These are phyloP conservation scores for Lithobates pipiens DNA, from an alignment of 2,797 vertebrate species.

Conservation along the genomic window DNA sequence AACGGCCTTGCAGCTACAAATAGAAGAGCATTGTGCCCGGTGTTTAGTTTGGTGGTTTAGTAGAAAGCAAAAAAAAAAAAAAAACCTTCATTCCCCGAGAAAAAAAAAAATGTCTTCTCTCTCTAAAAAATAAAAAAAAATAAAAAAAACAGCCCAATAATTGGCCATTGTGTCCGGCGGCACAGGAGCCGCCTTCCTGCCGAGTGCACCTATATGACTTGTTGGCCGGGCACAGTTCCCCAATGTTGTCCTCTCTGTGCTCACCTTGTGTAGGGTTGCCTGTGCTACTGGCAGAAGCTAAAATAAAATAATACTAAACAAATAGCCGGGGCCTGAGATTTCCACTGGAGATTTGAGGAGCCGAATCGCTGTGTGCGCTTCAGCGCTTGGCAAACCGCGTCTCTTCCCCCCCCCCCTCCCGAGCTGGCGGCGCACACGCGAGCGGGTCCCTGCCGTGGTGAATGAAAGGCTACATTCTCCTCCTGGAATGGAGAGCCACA, in stretches of 20 bases:
- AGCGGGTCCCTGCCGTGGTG: slow-evolving; percentile 29
- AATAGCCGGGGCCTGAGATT: slow-evolving; percentile 57
- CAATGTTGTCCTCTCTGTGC: slow-evolving; percentile 54
- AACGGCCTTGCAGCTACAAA: too few relatives aligned
- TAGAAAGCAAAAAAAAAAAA: neutral
- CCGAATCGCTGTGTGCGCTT: slow-evolving; percentile 46
- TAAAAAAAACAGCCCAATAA: slow-evolving; percentile 22
- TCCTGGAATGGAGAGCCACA: slow-evolving; percentile 55
- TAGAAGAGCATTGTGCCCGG: neutral
- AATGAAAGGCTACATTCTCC: slow-evolving; percentile 59
- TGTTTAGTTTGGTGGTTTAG: slow-evolving; percentile 26
- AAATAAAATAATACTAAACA: slow-evolving; percentile 63
- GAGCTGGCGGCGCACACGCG: slow-evolving; percentile 41
- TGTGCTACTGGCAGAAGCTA: slow-evolving; percentile 54
- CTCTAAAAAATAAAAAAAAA: neutral
- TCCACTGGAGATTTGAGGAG: slow-evolving; percentile 59
- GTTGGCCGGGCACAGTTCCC: slow-evolving; percentile 44
- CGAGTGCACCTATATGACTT: slow-evolving; percentile 45
- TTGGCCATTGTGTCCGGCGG: slow-evolving; percentile 48
- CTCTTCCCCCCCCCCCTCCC: slow-evolving; percentile 19
- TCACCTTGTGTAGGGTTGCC: slow-evolving; percentile 60
- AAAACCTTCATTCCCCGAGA: neutral
- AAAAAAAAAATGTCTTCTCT: slow-evolving; percentile 33
- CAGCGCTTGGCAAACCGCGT: slow-evolving; percentile 43
- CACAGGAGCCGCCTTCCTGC: slow-evolving; percentile 44